Evolutionary conservation across 2,797 vertebrate genomes (phyloP).

Genomic region (Hapalemur alaotrensis): DNA sequence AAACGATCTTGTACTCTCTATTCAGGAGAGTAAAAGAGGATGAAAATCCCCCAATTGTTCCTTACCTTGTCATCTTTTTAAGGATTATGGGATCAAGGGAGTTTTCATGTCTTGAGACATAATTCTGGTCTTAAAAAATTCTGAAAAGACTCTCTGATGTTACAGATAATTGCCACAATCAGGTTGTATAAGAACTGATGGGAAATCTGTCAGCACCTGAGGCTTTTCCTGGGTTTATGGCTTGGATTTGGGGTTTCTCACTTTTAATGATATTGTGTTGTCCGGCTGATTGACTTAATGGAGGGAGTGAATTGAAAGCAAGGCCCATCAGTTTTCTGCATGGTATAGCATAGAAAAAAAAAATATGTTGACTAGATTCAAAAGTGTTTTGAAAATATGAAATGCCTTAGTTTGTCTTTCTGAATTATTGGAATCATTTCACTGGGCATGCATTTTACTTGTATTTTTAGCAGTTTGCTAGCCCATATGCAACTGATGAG

Average conservation of each 20-base stretch:
- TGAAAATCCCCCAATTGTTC: constrained; percentile 74
- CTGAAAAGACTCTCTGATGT: constrained; percentile 74
- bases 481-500: background rate
- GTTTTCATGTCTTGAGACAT: constrained; percentile 77
- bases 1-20: constrained; percentile 71
- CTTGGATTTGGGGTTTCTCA: constrained; percentile 60
- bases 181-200: constrained; percentile 69
- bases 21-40: constrained; percentile 65
- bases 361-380: constrained; percentile 28
- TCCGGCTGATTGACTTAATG: constrained; percentile 64
- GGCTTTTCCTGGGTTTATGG: constrained; percentile 62
- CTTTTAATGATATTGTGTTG: constrained; percentile 68
- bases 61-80: constrained; percentile 76
- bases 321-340: background rate
- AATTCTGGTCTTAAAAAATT: constrained; percentile 79
- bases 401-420: background rate
- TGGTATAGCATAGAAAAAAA: background rate
- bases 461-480: background rate
- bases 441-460: background rate
- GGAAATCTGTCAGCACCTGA: constrained; percentile 71
- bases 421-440: background rate
- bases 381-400: constrained; percentile 41
- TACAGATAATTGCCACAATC: constrained; percentile 73
- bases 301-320: constrained; percentile 53
- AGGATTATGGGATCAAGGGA: constrained; percentile 75